Conservation (phyloP, 2,113 vertebrate genomes). For the Ptilorrhoa leucosticta region DNA sequence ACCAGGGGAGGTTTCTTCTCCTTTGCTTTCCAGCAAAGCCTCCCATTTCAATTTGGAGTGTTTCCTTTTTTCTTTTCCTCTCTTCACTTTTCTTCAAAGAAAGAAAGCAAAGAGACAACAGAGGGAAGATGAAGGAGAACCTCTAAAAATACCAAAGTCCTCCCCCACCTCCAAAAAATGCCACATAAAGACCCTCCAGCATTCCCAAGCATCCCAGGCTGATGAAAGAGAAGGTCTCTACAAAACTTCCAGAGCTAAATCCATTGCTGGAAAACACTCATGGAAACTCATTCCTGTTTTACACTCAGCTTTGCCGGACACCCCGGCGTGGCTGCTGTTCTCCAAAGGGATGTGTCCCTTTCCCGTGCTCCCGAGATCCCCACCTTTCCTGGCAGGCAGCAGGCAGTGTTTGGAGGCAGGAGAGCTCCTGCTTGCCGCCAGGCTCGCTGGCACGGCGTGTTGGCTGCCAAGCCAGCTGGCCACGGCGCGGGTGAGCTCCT, state of each 20-base stretch:
- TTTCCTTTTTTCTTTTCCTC: conserved; percentile 6
- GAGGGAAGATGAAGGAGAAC: not conserved
- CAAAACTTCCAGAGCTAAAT: not conserved
- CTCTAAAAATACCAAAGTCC: conserved; percentile 9
- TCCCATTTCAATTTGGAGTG: not conserved
- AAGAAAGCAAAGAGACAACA: not conserved
- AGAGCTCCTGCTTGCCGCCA: fast-evolving
- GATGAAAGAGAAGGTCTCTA: not conserved
- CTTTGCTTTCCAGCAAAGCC: conserved; percentile 49
- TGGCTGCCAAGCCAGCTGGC: not conserved
- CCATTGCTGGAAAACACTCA: not conserved
- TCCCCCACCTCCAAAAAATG: not conserved
- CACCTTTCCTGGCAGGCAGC: not conserved
- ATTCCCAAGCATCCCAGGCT: not conserved
- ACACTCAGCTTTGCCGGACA: not conserved
- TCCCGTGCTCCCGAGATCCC: fast-evolving
- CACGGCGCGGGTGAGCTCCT: fast-evolving
- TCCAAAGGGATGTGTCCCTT: not conserved
- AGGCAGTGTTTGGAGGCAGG: not conserved
- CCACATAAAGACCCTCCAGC: not conserved
- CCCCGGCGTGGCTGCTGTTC: fast-evolving
- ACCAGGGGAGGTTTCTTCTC: not conserved
- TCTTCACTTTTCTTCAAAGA: not conserved
- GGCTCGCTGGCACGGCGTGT: fast-evolving
- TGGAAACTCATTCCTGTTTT: not conserved